Base-by-base conservation (phyloP, 2,113 vertebrate genomes). In the Hypomesus transpacificus region DNA sequence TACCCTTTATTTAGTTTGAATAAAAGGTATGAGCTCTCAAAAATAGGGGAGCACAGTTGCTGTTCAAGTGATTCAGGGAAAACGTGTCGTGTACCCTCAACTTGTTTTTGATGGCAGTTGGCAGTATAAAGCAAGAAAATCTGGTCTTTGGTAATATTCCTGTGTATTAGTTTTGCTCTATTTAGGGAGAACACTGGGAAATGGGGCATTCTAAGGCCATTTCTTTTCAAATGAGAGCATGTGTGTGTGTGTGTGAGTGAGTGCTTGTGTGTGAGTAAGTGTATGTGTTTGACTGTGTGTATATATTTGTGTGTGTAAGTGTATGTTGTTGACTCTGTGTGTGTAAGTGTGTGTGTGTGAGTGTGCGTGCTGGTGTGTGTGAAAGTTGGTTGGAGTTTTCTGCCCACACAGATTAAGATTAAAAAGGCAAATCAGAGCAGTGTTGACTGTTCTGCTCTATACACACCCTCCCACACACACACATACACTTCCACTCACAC, bases 91-190 rank as follows among this genome's bases (percentile, higher is more conserved):
- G 80, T 75, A n/a, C 77, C 82, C 73, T 87, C 52, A 17, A 20
- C 86, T 89, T 87, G 86, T 90, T 90, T 91, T 87, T 89, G 85
- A 90, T 88, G 88, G 89, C 85, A 87, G 82, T 88, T 89, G 90
- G 88, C 91, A 91, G 90, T 86, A 62, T 88, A 82, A 34, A 89
- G 88, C 83, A 76, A 86, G 71, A 84, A 75, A 77, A 82, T 83
- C 71, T 83, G 83, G 83, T 92, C 89, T 92, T 93, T 92, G 91
- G 89, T 93, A 71, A 85, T 84, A 80, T 77, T 84, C 26, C 67
- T 82, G 78, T 74, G 70, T 81, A 80, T 79, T 68, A 69, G 61
- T 76, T 84, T 77, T 73, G 70, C 74, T 78, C 68, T 71, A 18
- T 63, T 79, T 79, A 46, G 31, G 28, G 54, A 26, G 39, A 59